Evolutionary conservation across 2,888 invertebrate species (phyloP), one percentile per base, ranked within the genome.

Genomic region (Platynereis dumerilii): DNA sequence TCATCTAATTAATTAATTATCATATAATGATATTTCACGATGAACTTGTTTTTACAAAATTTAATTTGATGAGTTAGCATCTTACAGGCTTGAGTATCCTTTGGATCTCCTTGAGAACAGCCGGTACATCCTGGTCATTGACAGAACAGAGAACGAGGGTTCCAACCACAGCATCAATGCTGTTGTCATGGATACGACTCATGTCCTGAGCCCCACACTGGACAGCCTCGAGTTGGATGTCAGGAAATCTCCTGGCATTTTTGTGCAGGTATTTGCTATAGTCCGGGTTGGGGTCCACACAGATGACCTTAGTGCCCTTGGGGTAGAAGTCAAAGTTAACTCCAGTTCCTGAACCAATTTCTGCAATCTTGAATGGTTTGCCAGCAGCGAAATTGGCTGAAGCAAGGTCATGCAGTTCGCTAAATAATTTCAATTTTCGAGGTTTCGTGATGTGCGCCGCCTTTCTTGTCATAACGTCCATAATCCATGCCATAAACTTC

Each of bases 41-140:
- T n/a, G n/a, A n/a, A n/a, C n/a, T n/a, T n/a, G n/a, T n/a, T n/a
- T n/a, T n/a, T n/a, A n/a, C n/a, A n/a, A n/a, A n/a, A n/a, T n/a
- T n/a, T n/a, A n/a, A n/a, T n/a, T n/a, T n/a, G n/a, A n/a, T n/a
- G n/a, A n/a, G n/a, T n/a, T n/a, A n/a, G n/a, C n/a, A n/a, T n/a
- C 59, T 45, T 52, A 59, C 59, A 44, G 59, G 59, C 44, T 59
- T 59, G 2, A 59, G 59, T n/a, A 59, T 44, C 20, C 59, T 39
- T 52, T 59, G 52, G 26, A 59, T 44, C n/a, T 44, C 59, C 5
- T 22, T 44, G 17, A 59, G 29, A n/a, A 7, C 12, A 12, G 24
- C 27, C 10, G 12, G 2, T 3, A 48, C 26, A n/a, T n/a, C n/a
- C n/a, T n/a, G n/a, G 24, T 59, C 59, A 52, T 59, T 44, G 5